A percentile compares a stretch with the other conserved stretches of the same genome.
These are phyloP conservation scores for Lingula anatina DNA, from an alignment of 2,888 invertebrate species.

Conservation along the genomic window DNA sequence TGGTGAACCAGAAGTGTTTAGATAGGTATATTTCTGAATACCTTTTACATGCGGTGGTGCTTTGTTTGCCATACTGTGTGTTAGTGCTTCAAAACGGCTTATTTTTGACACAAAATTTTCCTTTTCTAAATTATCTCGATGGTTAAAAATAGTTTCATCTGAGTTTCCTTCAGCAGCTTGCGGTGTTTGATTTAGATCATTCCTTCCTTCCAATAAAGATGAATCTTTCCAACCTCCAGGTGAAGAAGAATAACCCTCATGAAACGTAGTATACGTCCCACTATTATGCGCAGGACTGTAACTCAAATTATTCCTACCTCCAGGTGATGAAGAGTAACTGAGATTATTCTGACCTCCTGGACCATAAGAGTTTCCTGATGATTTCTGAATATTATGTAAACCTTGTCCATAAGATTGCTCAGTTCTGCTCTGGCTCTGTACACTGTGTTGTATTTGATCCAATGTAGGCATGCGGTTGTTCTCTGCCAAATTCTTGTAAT, in stretches of 20 bases:
- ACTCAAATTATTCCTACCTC: too few relatives aligned
- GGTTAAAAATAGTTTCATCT: too few relatives aligned
- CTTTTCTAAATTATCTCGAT: constrained; percentile 52
- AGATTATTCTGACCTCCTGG: too few relatives aligned
- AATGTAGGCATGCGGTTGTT: neutral
- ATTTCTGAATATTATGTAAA: too few relatives aligned
- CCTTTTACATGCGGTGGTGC: constrained; percentile 13
- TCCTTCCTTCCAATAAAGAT: neutral
- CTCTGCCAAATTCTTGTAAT: constrained; percentile 39
- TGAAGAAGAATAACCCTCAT: too few relatives aligned
- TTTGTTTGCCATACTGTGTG: constrained; percentile 22
- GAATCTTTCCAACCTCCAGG: neutral
- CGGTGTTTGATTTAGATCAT: neutral
- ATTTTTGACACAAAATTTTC: constrained; percentile 68
- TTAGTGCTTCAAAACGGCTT: constrained; percentile 64
- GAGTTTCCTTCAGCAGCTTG: too few relatives aligned
- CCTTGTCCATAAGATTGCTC: too few relatives aligned
- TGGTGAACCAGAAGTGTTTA: constrained; percentile 10
- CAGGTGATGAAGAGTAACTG: too few relatives aligned
- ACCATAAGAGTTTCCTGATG: too few relatives aligned
- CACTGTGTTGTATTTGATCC: neutral
- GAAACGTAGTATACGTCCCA: too few relatives aligned
- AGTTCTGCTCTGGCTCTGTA: neutral
- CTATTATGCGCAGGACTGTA: neutral
- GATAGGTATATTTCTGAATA: constrained; percentile 8